phyloP scores from a whole-genome alignment of 2,113 vertebrate genomes.

The Petromus typicus region DNA sequence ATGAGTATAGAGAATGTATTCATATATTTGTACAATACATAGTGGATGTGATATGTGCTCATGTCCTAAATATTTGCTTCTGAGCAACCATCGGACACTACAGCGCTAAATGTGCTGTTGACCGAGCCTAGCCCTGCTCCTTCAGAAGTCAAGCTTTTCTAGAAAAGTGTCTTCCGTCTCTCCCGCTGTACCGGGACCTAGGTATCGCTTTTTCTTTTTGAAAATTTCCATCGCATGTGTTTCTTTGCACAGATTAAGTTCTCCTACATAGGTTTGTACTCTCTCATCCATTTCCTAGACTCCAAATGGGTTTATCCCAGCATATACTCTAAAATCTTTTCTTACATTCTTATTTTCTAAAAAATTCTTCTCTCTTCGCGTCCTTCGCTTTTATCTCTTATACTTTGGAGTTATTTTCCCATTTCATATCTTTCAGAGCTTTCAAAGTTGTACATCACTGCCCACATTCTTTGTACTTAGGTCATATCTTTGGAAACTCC shows the following conservation, averaged over 20 bases:
- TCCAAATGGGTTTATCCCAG: background rate
- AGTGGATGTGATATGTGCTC: no score
- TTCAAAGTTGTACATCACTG: background rate
- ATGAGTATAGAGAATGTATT: no score
- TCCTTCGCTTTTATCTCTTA: background rate
- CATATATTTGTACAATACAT: no score
- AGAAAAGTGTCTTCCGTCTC: background rate
- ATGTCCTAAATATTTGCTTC: no score
- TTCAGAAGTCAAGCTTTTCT: background rate
- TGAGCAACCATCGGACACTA: no score
- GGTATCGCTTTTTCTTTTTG: background rate
- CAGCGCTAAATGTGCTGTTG: no score
- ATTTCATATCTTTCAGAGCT: background rate
- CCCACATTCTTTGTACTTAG: background rate
- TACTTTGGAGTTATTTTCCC: background rate
- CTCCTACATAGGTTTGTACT: background rate
- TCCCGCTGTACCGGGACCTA: rapidly evolving
- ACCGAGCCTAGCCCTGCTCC: no score
- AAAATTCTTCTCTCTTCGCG: background rate
- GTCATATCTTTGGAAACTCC: background rate
- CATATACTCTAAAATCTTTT: no score
- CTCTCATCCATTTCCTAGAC: no score
- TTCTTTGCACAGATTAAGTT: background rate
- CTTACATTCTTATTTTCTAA: background rate
- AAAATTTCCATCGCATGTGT: background rate